Percentiles rank a stretch among this genome's conserved stretches.
Evolutionary conservation across 2,113 vertebrate genomes (phyloP).

Genomic region (Glaucomys volans): DNA sequence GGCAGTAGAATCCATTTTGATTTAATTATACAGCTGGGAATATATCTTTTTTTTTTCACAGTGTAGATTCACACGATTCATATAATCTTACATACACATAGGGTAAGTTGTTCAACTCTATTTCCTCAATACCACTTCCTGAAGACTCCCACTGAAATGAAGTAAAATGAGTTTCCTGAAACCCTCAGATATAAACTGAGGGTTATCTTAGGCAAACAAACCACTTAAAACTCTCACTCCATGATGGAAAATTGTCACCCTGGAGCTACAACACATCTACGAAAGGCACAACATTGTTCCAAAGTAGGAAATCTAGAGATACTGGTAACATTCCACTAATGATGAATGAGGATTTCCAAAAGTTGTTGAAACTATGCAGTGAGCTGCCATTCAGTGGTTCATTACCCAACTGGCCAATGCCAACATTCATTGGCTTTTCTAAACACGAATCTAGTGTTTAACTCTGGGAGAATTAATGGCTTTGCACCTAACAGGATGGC

Average conservation of each 20-base stretch:
- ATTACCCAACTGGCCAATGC: background rate
- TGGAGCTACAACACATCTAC: background rate
- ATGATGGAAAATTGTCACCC: background rate
- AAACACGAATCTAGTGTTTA: background rate
- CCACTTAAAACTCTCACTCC: background rate
- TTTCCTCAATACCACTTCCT: background rate
- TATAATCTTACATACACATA: too few species aligned
- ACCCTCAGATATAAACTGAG: background rate
- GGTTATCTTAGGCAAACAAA: conserved; percentile 1
- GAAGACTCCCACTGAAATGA: background rate
- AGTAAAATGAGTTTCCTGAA: background rate
- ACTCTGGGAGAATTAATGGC: background rate
- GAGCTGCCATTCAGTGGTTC: background rate
- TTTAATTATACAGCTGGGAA: too few species aligned
- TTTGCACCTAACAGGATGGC: background rate
- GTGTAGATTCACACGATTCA: too few species aligned
- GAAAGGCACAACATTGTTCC: background rate
- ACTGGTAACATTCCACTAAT: background rate
- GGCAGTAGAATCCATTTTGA: too few species aligned
- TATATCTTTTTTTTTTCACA: too few species aligned
- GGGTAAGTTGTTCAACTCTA: background rate
- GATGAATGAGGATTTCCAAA: background rate
- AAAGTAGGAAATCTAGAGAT: background rate
- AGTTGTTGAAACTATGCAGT: background rate
- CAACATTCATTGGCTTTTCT: background rate